Conservation (phyloP, 2,797 vertebrate species). For the Sciurus carolinensis region DNA sequence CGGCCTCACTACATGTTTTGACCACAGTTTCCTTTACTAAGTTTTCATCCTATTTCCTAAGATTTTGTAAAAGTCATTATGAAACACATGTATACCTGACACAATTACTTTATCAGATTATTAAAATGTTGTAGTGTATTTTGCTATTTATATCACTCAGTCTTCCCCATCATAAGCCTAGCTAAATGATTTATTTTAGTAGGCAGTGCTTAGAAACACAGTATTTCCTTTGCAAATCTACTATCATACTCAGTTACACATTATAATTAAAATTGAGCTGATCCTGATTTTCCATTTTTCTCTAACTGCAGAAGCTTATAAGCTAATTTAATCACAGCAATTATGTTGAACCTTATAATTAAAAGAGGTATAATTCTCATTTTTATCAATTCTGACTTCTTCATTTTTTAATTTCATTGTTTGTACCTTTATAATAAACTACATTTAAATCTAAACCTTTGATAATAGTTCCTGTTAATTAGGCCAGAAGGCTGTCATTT, state of each 20-base stretch:
- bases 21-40: background rate
- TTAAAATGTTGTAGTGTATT: background rate
- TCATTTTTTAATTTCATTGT: background rate
- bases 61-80: background rate
- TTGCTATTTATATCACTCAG: background rate
- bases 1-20: background rate
- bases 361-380: background rate
- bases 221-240: background rate
- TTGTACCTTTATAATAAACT: background rate
- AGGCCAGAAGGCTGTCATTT: background rate
- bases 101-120: background rate
- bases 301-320: background rate
- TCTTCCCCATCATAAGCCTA: background rate
- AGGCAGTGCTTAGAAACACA: background rate
- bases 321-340: background rate
- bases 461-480: background rate
- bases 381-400: background rate
- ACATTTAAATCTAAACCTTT: background rate
- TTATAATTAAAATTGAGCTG: background rate
- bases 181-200: conserved; percentile 40
- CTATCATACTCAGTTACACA: background rate
- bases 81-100: background rate
- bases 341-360: background rate
- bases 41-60: background rate
- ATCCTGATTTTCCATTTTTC: background rate